Evolutionary conservation across 1,140 invertebrate species (phyloP), one percentile per base, ranked within the genome.

Genomic region (Drosophila athabasca): DNA sequence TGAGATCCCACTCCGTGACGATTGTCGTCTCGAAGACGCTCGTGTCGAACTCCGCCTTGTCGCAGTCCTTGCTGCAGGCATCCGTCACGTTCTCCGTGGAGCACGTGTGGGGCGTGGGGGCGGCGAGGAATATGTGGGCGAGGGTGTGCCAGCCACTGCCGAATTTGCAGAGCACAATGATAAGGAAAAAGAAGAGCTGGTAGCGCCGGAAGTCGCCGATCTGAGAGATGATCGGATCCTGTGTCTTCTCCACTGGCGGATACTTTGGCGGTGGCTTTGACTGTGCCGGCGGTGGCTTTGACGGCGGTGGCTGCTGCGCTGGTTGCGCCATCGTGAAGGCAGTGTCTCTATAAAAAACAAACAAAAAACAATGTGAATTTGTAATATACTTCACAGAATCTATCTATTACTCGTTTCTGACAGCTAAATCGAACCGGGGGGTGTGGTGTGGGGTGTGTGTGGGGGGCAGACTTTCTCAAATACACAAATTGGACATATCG

Each of bases 1-100:
- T 94, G 6, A 97, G 93, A 89, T 96, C 91, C 95, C 95, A 97
- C 93, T 96, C 93, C 0, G 94, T 95, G 19, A 94, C 91, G 6
- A 96, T 95, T 0, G 95, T 96, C 71, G 95, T 93, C 19, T 93
- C 90, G 78, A 97, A 97, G 22, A 94, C 90, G 22, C 91, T 93
- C 11, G 92, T 93, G 62, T 96, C 94, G 57, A 94, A 96, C 60
- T 91, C 91, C 61, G 94, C 94, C 1, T 92, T 62, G 0, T 90
- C 85, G 73, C 95, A 96, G 19, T 94, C 93, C 1, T 78, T 62
- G 6, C 88, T 57, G 48, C 92, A 93, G 0, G 91, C 84, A 51
- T 93, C 91, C 0, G 92, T 92, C 2, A 62, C 83, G 43, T 93
- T 92, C 79, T 78, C 17, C 69, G 91, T 73, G 43, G 19, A 5